Evolutionary conservation across 2,888 invertebrate genomes (phyloP).

Genomic region (Lamproptera curius): DNA sequence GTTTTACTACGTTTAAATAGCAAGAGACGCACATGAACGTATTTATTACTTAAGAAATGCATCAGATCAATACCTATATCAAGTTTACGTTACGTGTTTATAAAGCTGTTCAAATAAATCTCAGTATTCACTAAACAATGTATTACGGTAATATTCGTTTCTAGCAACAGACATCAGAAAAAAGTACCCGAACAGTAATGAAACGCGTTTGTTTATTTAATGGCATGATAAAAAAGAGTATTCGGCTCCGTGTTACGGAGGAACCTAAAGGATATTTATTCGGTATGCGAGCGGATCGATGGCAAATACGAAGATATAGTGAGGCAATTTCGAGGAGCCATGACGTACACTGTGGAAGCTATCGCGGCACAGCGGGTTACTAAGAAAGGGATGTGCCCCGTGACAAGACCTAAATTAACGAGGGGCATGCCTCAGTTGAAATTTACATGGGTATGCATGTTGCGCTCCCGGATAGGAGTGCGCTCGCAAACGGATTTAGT

Average conservation of each 20-base stretch:
- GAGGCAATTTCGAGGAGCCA: constrained; percentile 46
- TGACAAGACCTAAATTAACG: constrained; percentile 71
- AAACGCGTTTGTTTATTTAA: constrained; percentile 17
- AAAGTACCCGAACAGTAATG: no score
- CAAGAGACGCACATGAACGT: no score
- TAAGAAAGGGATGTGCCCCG: constrained; percentile 69
- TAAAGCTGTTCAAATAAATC: no score
- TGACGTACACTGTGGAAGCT: constrained; percentile 42
- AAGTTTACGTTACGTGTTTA: no score
- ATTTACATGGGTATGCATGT: constrained; percentile 74
- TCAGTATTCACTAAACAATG: no score
- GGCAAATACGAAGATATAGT: constrained; percentile 51
- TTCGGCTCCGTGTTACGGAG: constrained; percentile 8
- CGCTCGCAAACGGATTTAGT: constrained; percentile 62
- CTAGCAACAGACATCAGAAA: no score
- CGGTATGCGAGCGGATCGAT: constrained; percentile 38
- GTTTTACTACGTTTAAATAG: no score
- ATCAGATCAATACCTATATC: no score
- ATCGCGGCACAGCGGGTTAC: constrained; percentile 38
- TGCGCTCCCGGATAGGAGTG: constrained; percentile 56
- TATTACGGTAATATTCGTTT: no score
- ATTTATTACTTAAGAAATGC: no score
- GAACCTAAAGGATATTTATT: constrained; percentile 32
- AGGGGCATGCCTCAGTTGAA: constrained; percentile 50
- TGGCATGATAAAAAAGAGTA: constrained; percentile 17